Evolutionary conservation across 1,140 invertebrate genomes (phyloP).

Genomic region (Cherax quadricarinatus): DNA sequence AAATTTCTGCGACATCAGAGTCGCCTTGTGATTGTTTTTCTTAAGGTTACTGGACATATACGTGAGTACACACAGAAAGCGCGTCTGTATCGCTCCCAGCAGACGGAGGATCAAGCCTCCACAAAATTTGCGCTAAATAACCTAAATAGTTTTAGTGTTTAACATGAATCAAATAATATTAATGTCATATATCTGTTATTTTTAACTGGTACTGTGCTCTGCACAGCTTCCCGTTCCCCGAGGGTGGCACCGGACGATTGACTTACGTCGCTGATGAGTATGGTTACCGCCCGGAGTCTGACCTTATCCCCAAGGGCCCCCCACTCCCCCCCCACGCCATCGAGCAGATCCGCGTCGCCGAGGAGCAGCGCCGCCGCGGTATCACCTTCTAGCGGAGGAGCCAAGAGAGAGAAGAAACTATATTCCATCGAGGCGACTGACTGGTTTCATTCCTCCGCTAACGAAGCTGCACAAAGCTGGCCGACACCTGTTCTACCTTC

Average conservation of each 20-base stretch:
- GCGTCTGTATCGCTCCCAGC: no score
- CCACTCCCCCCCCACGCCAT: constrained; percentile 27
- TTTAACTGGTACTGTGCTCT: no score
- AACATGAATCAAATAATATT: no score
- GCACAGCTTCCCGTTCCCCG: constrained; percentile 29
- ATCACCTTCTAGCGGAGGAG: neutral
- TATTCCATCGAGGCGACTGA: neutral
- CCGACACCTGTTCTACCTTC: neutral
- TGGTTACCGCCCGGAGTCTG: neutral
- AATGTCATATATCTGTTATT: no score
- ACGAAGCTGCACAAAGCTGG: neutral
- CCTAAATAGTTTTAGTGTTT: no score
- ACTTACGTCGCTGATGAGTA: constrained; percentile 6
- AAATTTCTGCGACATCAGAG: no score
- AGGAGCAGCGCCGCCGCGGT: constrained; percentile 12
- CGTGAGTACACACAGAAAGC: no score
- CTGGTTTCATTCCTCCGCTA: neutral
- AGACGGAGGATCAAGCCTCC: no score
- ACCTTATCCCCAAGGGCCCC: neutral
- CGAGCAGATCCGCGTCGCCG: constrained; percentile 5
- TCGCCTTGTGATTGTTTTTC: no score
- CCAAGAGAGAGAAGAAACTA: neutral
- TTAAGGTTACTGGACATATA: no score
- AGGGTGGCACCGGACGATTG: constrained; percentile 12
- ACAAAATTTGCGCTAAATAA: no score